phyloP scores from a whole-genome alignment of 2,797 vertebrate genomes.

The Cyprinodon diabolis region DNA sequence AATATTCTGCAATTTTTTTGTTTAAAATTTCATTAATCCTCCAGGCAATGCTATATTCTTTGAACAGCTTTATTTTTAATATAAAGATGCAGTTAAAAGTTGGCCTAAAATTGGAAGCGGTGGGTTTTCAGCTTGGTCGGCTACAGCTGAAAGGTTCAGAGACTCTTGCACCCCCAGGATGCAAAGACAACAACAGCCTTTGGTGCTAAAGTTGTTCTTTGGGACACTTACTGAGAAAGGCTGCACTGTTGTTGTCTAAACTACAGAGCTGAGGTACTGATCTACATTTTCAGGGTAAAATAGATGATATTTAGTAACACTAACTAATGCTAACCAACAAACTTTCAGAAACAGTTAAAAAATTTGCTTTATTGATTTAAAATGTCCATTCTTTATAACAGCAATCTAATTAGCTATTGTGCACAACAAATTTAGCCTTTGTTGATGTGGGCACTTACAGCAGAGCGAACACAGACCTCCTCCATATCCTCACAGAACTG shows the following conservation, averaged over 20 bases:
- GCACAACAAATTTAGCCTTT: too few species aligned
- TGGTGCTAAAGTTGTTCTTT: background rate
- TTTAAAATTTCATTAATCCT: background rate
- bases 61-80: background rate
- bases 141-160: background rate
- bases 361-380: background rate
- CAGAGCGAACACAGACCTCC: conserved; percentile 17
- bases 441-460: conserved; percentile 2
- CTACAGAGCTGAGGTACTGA: background rate
- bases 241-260: background rate
- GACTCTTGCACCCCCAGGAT: background rate
- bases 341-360: background rate
- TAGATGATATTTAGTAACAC: background rate
- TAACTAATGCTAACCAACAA: background rate
- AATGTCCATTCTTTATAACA: background rate
- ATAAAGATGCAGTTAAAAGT: background rate
- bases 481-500: conserved; percentile 14
- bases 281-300: background rate
- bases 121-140: background rate
- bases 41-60: background rate
- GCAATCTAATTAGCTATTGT: background rate
- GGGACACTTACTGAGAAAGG: background rate
- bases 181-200: background rate
- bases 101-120: background rate
- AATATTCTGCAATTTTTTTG: background rate